These are phyloP conservation scores for Sphenopsis melanotis DNA, from an alignment of 2,797 vertebrate genomes.

Conservation along the genomic window DNA sequence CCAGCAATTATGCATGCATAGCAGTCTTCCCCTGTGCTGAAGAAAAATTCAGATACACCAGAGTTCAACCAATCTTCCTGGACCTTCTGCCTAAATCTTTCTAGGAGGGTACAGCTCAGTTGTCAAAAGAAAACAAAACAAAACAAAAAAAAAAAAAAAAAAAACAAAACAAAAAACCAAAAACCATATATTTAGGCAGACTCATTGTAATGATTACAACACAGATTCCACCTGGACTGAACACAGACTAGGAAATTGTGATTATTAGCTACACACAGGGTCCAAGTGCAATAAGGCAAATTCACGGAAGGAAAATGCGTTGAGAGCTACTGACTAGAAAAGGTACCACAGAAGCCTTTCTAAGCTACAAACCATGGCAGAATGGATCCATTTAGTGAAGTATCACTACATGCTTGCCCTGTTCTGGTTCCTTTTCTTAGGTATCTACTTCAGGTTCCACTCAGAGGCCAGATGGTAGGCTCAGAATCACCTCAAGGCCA, in stretches of 20 bases:
- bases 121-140: not conserved
- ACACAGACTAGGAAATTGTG: not conserved
- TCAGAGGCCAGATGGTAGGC: not conserved
- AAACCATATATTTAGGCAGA: not conserved
- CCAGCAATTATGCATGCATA: not conserved
- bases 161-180: not conserved
- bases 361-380: not conserved
- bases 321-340: not conserved
- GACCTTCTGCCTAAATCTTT: not conserved
- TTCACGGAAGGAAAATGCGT: not conserved
- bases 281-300: not conserved
- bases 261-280: not conserved
- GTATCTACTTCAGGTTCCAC: not conserved
- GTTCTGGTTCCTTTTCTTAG: not conserved
- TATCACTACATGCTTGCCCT: not conserved
- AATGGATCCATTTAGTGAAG: not conserved
- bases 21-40: too few species aligned
- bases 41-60: not conserved
- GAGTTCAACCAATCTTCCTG: not conserved
- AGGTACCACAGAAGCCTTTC: not conserved
- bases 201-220: not conserved
- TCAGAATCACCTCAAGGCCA: not conserved
- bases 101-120: fast-evolving
- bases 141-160: not conserved
- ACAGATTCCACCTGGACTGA: not conserved